phyloP scores from a whole-genome alignment of 1,140 invertebrate species.

The Elymnias hypermnestra region DNA sequence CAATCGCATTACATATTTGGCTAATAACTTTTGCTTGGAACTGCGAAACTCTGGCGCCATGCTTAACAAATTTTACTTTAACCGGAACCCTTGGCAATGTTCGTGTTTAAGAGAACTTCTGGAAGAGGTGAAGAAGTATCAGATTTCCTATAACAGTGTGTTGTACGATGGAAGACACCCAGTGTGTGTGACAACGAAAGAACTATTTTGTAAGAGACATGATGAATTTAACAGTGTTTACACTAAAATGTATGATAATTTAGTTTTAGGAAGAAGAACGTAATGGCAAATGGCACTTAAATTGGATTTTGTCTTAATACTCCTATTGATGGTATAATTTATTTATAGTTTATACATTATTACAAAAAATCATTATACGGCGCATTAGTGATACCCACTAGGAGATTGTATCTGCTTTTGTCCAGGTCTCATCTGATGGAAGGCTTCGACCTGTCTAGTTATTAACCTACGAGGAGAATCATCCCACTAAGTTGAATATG shows the following conservation, averaged over 20 bases:
- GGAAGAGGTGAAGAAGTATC: conserved; percentile 39
- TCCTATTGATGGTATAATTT: too few species aligned
- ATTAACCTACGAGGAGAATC: too few species aligned
- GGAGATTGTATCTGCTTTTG: too few species aligned
- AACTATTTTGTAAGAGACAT: conserved; percentile 42
- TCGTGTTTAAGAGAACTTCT: conserved; percentile 45
- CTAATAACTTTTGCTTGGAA: conserved; percentile 53
- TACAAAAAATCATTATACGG: too few species aligned
- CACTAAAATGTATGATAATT: conserved; percentile 29
- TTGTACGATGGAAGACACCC: conserved; percentile 17
- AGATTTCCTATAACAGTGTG: conserved; percentile 38
- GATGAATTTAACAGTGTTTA: conserved; percentile 32
- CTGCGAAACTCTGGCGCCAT: conserved; percentile 45
- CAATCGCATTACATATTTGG: conserved; percentile 53
- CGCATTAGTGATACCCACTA: too few species aligned
- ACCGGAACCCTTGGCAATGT: conserved; percentile 65
- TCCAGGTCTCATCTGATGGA: too few species aligned
- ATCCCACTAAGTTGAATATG: too few species aligned
- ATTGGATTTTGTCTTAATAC: too few species aligned
- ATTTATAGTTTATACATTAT: too few species aligned
- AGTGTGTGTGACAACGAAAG: conserved; percentile 38
- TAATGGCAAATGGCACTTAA: too few species aligned
- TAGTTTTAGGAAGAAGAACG: conserved; percentile 5
- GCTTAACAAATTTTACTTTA: conserved; percentile 51
- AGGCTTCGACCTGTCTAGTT: too few species aligned